phyloP scores from a whole-genome alignment of 1,140 invertebrate species.

The Paramacrobiotus metropolitanus region DNA sequence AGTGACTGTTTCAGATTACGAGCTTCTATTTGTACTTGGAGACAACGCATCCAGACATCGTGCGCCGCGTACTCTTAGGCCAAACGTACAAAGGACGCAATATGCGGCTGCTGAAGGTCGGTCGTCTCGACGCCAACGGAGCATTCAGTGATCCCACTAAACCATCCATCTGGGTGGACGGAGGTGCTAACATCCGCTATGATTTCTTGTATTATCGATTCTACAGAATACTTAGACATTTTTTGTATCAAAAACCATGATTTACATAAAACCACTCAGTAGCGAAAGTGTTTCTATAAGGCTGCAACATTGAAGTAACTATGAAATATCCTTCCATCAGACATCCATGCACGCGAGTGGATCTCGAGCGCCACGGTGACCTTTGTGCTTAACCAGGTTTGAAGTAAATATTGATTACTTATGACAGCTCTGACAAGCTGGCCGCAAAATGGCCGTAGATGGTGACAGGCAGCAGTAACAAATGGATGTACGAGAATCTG shows the following conservation, averaged over 20 bases:
- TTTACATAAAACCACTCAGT: background rate
- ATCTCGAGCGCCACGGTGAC: conserved; percentile 14
- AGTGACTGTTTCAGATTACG: no score
- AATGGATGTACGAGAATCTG: conserved; percentile 11
- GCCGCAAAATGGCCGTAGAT: background rate
- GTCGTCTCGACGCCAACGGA: background rate
- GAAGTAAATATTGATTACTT: background rate
- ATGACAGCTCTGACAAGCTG: background rate
- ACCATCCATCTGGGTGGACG: background rate
- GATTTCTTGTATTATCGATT: background rate
- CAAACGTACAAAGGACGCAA: background rate
- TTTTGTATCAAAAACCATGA: background rate
- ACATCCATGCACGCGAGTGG: conserved; percentile 17
- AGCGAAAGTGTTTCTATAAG: background rate
- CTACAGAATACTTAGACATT: background rate
- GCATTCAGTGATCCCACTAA: no score
- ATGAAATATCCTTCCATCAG: background rate
- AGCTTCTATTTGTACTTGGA: no score
- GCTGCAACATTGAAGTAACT: no score
- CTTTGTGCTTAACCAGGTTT: conserved; percentile 12
- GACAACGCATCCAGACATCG: background rate
- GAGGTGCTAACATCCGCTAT: background rate
- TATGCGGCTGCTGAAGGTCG: background rate
- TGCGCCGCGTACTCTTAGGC: background rate
- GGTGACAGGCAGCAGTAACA: background rate